phyloP scores from a whole-genome alignment of 2,888 invertebrate species.

The Aspidapion aeneum region DNA sequence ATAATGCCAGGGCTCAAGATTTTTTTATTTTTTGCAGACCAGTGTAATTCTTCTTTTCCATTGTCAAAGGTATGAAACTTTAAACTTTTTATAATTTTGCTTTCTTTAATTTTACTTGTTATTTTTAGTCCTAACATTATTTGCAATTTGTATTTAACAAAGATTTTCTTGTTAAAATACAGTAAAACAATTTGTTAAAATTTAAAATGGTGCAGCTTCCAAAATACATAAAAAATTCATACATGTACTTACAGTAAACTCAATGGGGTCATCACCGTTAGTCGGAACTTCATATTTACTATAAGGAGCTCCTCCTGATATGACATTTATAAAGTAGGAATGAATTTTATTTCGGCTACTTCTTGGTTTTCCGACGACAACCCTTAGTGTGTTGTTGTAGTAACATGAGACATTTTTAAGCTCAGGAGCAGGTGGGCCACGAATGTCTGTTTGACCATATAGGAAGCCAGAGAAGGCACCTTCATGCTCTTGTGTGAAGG shows the following conservation, averaged over 20 bases:
- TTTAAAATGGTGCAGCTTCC: too few species aligned
- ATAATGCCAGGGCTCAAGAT: too few species aligned
- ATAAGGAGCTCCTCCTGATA: conserved; percentile 14
- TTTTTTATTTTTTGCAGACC: too few species aligned
- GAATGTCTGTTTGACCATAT: conserved; percentile 76
- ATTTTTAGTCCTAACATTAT: too few species aligned
- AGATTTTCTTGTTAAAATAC: too few species aligned
- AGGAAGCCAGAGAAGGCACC: conserved; percentile 74
- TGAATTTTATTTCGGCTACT: conserved; percentile 12
- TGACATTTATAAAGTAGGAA: conserved; percentile 20
- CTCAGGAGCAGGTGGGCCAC: conserved; percentile 76
- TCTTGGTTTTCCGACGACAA: conserved; percentile 17
- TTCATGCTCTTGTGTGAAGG: conserved; percentile 69
- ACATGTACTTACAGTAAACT: not conserved
- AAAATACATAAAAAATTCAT: too few species aligned
- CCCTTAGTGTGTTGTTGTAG: conserved; percentile 20
- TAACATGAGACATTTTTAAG: conserved; percentile 78
- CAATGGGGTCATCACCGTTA: not conserved
- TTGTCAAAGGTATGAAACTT: too few species aligned
- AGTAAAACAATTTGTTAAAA: too few species aligned
- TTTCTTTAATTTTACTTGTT: too few species aligned
- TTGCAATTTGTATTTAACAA: too few species aligned
- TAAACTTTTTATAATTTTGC: too few species aligned
- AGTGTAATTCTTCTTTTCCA: too few species aligned
- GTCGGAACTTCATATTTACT: conserved; percentile 11